Evolutionary conservation across 1,140 invertebrate genomes (phyloP), one percentile per base, ranked within the genome.

Genomic region (Cotesia vestalis): DNA sequence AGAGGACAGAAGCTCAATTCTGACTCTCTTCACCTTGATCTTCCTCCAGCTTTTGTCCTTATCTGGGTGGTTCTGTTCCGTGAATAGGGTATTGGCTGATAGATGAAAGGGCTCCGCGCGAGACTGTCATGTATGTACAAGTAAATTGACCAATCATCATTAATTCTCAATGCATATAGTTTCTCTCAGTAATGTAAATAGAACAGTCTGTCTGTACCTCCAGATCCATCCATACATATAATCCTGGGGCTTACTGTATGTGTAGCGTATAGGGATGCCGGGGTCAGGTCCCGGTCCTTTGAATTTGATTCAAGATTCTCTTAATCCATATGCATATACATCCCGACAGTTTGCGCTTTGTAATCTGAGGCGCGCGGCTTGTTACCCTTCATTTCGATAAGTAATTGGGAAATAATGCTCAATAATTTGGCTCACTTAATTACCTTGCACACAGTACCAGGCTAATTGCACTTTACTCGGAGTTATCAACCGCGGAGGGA

Each of bases 61-160:
- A 57, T 14, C n/a, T 20, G 53, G 53, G 53, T 20, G 8, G 5
- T 5, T 57, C 40, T 46, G 11, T 11, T 46, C 40, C 40, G 3
- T 27, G 27, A 27, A 27, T 27, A 27, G 27, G 6, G 40, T 11
- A 6, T 46, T 17, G 27, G 27, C 57, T 59, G 17, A 27, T 62
- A 27, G 60, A 62, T 62, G 27, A 62, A 62, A 62, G 60, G 60
- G 60, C 12, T 40, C 8, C 27, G 60, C 53, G 14, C 14, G 27
- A 38, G 12, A 62, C 36, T 62, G 60, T 62, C 27, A 27, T 62
- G 60, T 62, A 27, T 62, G 60, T n/a, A 40, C 60, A 62, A 62
- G 60, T 35, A 62, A 62, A 62, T 62, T 62, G 60, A 62, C 60
- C 60, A 62, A 62, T 62, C 60, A 62, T 62, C 60, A 62, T 62